Conservation (phyloP, 1,140 invertebrate species). For the Leguminivora glycinivorella region DNA sequence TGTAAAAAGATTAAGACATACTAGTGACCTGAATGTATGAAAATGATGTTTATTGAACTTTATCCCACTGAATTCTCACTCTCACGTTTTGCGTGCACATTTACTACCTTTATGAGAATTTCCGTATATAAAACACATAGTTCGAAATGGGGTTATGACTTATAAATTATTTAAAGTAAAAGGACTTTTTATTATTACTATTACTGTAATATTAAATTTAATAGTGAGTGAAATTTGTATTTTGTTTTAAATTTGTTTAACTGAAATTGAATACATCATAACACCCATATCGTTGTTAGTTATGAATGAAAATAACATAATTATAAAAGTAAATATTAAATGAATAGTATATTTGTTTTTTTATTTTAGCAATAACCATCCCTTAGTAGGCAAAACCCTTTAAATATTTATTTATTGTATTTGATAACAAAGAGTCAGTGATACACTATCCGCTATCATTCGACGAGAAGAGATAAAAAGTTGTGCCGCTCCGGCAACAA, state of each 20-base stretch:
- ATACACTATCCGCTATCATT: no score
- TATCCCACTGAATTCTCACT: slow-evolving; percentile 75
- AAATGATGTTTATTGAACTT: slow-evolving; percentile 67
- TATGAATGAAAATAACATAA: slow-evolving; percentile 79
- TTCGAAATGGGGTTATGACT: slow-evolving; percentile 75
- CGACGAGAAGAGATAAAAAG: no score
- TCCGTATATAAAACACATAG: slow-evolving; percentile 57
- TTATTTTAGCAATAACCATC: slow-evolving; percentile 50
- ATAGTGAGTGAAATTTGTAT: slow-evolving; percentile 79
- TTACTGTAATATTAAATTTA: slow-evolving; percentile 78
- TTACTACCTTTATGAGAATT: slow-evolving; percentile 61
- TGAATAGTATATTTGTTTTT: slow-evolving; percentile 75
- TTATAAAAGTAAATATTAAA: slow-evolving; percentile 80
- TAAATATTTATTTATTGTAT: background rate
- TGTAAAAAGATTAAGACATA: slow-evolving; percentile 77
- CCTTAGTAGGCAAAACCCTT: background rate
- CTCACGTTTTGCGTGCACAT: slow-evolving; percentile 73
- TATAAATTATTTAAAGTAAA: slow-evolving; percentile 77
- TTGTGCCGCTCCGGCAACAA: no score
- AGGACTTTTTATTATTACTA: slow-evolving; percentile 75
- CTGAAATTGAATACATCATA: slow-evolving; percentile 77
- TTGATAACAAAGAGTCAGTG: background rate
- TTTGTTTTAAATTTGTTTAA: slow-evolving; percentile 78
- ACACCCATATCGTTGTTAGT: slow-evolving; percentile 79
- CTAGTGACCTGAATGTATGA: slow-evolving; percentile 78